A percentile compares a stretch with the other conserved stretches of the same genome.
Conservation (phyloP, 2,113 vertebrate species). For the Astatoreochromis straeleni region DNA sequence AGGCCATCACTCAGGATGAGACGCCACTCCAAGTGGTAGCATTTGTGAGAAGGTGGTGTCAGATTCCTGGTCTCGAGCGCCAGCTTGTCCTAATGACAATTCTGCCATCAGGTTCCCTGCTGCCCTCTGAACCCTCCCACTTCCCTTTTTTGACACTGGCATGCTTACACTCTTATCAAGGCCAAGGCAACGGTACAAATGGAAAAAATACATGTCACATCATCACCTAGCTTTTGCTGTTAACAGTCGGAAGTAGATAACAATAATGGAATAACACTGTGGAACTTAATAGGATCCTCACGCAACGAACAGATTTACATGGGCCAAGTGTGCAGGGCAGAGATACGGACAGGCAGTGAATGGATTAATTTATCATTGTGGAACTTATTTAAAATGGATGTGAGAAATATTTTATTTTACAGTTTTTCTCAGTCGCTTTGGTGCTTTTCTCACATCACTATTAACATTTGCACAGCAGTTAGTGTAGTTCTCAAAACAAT, state of each 20-base stretch:
- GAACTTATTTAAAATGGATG: not conserved
- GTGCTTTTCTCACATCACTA: not conserved
- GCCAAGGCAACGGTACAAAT: slow-evolving; percentile 38
- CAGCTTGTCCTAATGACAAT: slow-evolving; percentile 47
- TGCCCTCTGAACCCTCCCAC: slow-evolving; percentile 47
- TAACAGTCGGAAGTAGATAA: slow-evolving; percentile 60
- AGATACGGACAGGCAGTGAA: not conserved
- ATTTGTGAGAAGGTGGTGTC: slow-evolving; percentile 66
- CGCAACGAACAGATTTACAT: not conserved
- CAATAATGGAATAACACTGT: slow-evolving; percentile 41
- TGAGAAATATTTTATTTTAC: not conserved
- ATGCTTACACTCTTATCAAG: slow-evolving; percentile 50
- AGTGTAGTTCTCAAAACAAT: not conserved
- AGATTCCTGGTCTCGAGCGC: slow-evolving; percentile 68
- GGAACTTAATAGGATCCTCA: slow-evolving; percentile 24
- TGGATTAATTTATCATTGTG: not conserved
- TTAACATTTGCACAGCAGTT: not conserved
- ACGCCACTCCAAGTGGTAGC: slow-evolving; percentile 68
- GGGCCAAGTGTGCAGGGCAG: slow-evolving; percentile 8
- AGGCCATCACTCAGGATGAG: slow-evolving; percentile 74
- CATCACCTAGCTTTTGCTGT: slow-evolving; percentile 51
- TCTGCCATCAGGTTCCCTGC: slow-evolving; percentile 10
- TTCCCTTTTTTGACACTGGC: slow-evolving; percentile 49
- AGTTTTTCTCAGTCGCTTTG: not conserved
- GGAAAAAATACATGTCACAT: slow-evolving; percentile 63